Percentiles rank a stretch among this genome's conserved stretches.
Conservation (phyloP, 2,888 invertebrate species). For the Galerucella calmariensis region DNA sequence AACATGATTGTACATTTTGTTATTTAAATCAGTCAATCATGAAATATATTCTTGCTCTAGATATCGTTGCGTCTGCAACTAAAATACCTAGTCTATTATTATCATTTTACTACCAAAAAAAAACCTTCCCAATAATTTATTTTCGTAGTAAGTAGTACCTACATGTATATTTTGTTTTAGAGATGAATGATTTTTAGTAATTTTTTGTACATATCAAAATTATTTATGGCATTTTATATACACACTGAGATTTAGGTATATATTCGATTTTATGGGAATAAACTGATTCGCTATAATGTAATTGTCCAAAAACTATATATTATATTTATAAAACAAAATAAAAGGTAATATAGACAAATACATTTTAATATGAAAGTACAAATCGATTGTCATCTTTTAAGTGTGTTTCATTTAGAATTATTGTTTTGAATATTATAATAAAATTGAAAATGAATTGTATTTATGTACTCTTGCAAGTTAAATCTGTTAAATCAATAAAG, state of each 20-base stretch:
- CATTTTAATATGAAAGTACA: background rate
- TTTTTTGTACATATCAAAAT: background rate
- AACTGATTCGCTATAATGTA: background rate
- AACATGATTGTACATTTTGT: too few species aligned
- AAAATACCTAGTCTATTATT: background rate
- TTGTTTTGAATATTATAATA: background rate
- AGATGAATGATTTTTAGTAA: background rate
- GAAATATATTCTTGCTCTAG: too few species aligned
- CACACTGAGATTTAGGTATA: background rate
- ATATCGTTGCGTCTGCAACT: background rate
- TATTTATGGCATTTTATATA: background rate
- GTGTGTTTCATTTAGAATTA: background rate
- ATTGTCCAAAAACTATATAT: background rate
- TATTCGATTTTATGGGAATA: background rate
- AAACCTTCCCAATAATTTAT: background rate
- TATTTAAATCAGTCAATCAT: too few species aligned
- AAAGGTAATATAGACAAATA: too few species aligned
- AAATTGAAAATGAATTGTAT: background rate
- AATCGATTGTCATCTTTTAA: background rate
- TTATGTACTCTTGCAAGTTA: background rate
- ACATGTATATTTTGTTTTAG: background rate
- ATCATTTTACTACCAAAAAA: background rate
- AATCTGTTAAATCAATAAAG: background rate
- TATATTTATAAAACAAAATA: too few species aligned
- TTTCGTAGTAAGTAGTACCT: background rate